Evolutionary conservation across 2,113 vertebrate genomes (phyloP).

Genomic region (Ancistrus triradiatus): DNA sequence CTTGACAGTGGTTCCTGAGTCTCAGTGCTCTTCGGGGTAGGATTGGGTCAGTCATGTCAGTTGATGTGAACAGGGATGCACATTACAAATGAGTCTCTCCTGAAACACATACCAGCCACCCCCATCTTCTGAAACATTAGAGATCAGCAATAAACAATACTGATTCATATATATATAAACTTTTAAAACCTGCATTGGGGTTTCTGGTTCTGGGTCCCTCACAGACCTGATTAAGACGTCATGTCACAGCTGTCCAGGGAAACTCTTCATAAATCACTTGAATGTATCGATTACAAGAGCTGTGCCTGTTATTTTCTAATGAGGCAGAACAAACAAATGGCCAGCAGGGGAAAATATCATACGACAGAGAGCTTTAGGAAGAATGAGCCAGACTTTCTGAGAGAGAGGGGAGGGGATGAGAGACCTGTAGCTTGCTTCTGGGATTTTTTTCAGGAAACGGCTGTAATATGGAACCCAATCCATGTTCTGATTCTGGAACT

Average conservation of each 20-base stretch:
- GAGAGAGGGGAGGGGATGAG: neutral
- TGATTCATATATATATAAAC: no score
- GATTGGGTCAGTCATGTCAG: no score
- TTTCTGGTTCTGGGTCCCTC: neutral
- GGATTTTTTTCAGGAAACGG: slow-evolving; percentile 38
- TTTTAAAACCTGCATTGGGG: no score
- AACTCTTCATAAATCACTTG: slow-evolving; percentile 40
- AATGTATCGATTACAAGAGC: slow-evolving; percentile 36
- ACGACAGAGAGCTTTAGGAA: no score
- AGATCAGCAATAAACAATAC: no score
- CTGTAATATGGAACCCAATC: slow-evolving; percentile 26
- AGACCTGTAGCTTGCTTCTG: slow-evolving; percentile 22
- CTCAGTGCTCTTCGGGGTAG: no score
- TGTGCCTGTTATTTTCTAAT: slow-evolving; percentile 38
- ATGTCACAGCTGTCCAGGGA: slow-evolving; percentile 3
- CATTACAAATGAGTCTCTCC: no score
- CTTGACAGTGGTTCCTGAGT: no score
- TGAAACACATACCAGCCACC: no score
- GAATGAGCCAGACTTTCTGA: no score
- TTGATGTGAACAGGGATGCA: no score
- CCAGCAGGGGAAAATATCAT: slow-evolving; percentile 11
- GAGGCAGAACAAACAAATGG: slow-evolving; percentile 45
- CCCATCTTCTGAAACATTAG: no score
- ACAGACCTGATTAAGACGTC: slow-evolving; percentile 7
- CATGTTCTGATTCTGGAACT: slow-evolving; percentile 19